phyloP scores from a whole-genome alignment of 2,113 vertebrate genomes.

The Irena cyanogastra region DNA sequence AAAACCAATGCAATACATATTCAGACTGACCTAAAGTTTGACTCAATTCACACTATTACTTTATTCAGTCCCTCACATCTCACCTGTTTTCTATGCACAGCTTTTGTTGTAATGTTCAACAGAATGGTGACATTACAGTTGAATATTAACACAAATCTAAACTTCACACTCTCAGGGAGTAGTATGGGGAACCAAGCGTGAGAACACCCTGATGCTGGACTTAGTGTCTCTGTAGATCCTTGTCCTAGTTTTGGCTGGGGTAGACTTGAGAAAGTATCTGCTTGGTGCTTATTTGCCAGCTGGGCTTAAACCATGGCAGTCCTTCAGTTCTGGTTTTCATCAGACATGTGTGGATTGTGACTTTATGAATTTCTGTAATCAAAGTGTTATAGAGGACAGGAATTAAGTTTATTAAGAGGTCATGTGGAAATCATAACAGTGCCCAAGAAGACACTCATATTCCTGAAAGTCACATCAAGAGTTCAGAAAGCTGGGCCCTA shows the following conservation, averaged over 20 bases:
- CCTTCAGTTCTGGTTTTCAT: neutral
- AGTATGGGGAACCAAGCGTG: rapidly evolving
- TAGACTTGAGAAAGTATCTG: neutral
- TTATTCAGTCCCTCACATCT: neutral
- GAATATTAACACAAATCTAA: neutral
- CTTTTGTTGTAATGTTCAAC: neutral
- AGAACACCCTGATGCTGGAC: neutral
- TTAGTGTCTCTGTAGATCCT: neutral
- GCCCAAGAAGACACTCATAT: neutral
- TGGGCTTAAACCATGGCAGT: neutral
- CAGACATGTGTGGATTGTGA: neutral
- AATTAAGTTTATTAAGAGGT: neutral
- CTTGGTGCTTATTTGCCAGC: neutral
- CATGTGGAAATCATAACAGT: neutral
- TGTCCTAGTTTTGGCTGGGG: neutral
- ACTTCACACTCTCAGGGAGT: neutral
- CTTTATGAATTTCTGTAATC: neutral
- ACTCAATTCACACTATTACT: neutral
- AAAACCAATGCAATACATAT: neutral
- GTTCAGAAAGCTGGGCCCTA: neutral
- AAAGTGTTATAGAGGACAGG: neutral
- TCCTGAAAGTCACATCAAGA: neutral
- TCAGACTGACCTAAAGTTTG: neutral
- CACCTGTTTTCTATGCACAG: neutral
- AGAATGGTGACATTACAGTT: neutral